Evolutionary conservation across 2,888 invertebrate species (phyloP), one percentile per base, ranked within the genome.

Genomic region (Athetis lepigone): DNA sequence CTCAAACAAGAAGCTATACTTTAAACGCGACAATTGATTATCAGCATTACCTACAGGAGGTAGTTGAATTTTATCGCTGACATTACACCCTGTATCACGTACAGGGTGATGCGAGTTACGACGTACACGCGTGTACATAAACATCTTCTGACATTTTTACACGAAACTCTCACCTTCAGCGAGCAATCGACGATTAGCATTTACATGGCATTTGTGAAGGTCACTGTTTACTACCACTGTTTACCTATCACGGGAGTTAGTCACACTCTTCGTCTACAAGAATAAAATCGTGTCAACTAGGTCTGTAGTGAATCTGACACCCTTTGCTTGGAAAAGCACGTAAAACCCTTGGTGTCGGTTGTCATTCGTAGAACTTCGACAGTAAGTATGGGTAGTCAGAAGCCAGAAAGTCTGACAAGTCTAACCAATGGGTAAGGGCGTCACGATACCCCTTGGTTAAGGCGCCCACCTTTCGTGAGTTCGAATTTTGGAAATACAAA

Each of bases 181-280:
- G 86, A 87, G 87, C 82, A 88, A 88, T 85, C 83, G 75, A 80
- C 90, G 80, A 92, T 93, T 93, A 93, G 92, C 93, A 93, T 93
- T 93, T 93, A 77, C 88, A 81, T 92, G 93, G 81, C 93, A 93
- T 93, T 93, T 92, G 72, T 77, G 74, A 78, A 72, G 85, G 92
- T 89, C 89, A 88, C 84, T 88, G 79, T n/a, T n/a, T n/a, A n/a
- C n/a, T n/a, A n/a, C n/a, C n/a, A n/a, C 59, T 74, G 40, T 74
- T 68, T 62, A 64, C 59, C 50, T 43, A 37, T 27, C 52, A 43
- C 54, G 60, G 52, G 46, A 47, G 60, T 77, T 73, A 49, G 45
- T 70, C 43, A 21, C 46, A 56, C 49, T 47, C 11, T 21, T 5
- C 29, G 36, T 13, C n/a, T 21, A 39, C 19, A n/a, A n/a, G n/a